Evolutionary conservation across 2,888 invertebrate species (phyloP).

Genomic region (Conchocele bisecta): DNA sequence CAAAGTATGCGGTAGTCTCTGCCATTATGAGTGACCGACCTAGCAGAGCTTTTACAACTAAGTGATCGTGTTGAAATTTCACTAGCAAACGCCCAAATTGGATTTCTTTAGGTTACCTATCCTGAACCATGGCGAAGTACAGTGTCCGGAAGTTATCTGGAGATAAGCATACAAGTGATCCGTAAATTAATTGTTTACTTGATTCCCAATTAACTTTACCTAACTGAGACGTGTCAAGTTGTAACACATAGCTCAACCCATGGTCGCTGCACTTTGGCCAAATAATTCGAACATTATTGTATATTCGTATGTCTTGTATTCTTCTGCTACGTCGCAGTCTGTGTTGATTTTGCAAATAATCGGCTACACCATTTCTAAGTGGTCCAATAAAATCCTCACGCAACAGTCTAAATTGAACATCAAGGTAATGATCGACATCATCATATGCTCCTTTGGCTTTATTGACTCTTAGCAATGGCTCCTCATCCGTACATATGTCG

Average conservation of each 20-base stretch:
- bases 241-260: conserved; percentile 68
- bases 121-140: conserved; percentile 87
- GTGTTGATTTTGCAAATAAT: conserved; percentile 82
- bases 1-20: conserved; percentile 91
- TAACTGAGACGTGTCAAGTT: conserved; percentile 60
- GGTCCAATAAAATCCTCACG: conserved; percentile 92
- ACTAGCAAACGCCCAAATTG: too few relatives aligned
- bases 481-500: conserved; percentile 77
- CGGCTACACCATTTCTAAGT: conserved; percentile 87
- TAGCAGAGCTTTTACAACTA: conserved; percentile 70
- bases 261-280: conserved; percentile 62
- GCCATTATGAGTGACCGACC: conserved; percentile 85
- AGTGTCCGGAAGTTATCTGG: conserved; percentile 88
- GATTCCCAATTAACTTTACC: conserved; percentile 81
- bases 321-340: too few relatives aligned
- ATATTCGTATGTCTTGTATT: conserved; percentile 68
- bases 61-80: conserved; percentile 68
- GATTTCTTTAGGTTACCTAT: conserved; percentile 68
- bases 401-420: conserved; percentile 89
- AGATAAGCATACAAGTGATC: conserved; percentile 89
- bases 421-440: conserved; percentile 88
- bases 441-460: conserved; percentile 87
- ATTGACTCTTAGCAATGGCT: conserved; percentile 85
- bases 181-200: conserved; percentile 87
- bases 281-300: conserved; percentile 71